Conservation (phyloP, 2,113 vertebrate species). For the Polypterus senegalus region DNA sequence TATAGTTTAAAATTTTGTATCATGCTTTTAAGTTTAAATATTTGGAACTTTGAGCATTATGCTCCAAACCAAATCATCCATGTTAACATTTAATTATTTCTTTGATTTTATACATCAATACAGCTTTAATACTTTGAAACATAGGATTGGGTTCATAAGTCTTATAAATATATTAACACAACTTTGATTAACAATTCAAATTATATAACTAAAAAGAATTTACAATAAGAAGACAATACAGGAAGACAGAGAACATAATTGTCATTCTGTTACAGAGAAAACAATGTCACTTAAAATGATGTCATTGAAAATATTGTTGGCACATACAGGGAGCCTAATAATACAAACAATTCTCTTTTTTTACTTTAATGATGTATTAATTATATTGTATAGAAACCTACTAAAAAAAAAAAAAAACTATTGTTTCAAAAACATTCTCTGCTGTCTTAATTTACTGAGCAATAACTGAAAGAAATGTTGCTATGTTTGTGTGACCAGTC, state of each 20-base stretch:
- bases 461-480: no score
- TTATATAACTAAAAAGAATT: conserved; percentile 49
- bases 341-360: no score
- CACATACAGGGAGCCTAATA: no score
- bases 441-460: no score
- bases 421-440: no score
- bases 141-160: conserved; percentile 52
- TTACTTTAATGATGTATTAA: no score
- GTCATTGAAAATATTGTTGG: conserved; percentile 20
- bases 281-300: conserved; percentile 10
- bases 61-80: conserved; percentile 42
- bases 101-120: conserved; percentile 64
- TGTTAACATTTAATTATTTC: conserved; percentile 52
- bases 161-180: conserved; percentile 58
- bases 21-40: conserved; percentile 18
- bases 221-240: conserved; percentile 48
- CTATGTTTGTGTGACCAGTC: no score
- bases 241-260: conserved; percentile 14
- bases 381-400: no score
- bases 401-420: no score
- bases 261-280: no score
- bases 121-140: conserved; percentile 62
- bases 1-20: no score
- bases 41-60: conserved; percentile 31
- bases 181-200: conserved; percentile 68